Evolutionary conservation across 2,888 invertebrate species (phyloP), one percentile per base, ranked within the genome.

Genomic region (Protonemura montana): DNA sequence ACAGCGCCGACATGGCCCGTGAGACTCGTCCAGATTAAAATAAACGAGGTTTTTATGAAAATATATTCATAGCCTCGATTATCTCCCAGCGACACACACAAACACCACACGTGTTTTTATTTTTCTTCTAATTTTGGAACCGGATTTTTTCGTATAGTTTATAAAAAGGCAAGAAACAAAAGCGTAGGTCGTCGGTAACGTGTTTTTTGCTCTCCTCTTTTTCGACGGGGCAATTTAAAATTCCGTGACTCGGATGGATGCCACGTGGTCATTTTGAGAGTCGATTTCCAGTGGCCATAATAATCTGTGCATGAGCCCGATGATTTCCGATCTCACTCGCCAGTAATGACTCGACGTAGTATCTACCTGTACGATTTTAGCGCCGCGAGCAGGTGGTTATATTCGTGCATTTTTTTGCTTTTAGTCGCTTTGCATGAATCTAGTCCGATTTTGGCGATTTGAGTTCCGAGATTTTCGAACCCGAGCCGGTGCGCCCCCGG

Each of bases 1-100:
- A 59, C 21, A 21, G 1, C 59, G 21, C 5, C 59, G 59, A 10
- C 59, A 59, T 21, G 59, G 21, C 59, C 59, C 1, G 13, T 21
- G 59, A 59, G 59, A 59, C 59, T 21, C 59, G 59, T 21, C 21
- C 59, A 59, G 59, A 7, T 59, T 59, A 59, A 59, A 59, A 59
- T 59, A 59, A 13, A 59, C 59, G 21, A 7, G 59, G 16, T 59
- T 59, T 59, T 59, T 59, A 59, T 59, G 59, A 59, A 59, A 59
- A 59, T 59, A 59, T 59, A 59, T 59, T 59, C 59, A 59, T 59
- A 59, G 59, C 59, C 16, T 59, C 59, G 59, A 59, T 59, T 59
- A 59, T 59, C 59, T 59, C 59, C 59, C 59, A 59, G 59, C 59
- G 59, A 59, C 59, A 59, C 59, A 59, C 21, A 10, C 59, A 59